Conservation (phyloP, 1,140 invertebrate genomes). For the Cydia fagiglandana region DNA sequence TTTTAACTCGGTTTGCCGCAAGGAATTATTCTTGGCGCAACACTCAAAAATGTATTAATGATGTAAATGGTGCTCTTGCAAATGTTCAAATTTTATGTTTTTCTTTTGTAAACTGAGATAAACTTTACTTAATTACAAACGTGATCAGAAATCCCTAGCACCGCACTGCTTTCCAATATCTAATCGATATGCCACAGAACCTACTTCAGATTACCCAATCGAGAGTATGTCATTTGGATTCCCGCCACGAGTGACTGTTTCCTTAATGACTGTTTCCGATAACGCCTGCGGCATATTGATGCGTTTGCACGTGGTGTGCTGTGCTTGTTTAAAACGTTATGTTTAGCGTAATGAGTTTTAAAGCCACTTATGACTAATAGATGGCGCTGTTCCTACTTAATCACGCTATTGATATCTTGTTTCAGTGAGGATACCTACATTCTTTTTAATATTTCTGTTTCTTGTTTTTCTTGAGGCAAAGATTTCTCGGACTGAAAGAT, state of each 20-base stretch:
- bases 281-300: conserved; percentile 17
- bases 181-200: not conserved
- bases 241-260: not conserved
- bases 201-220: conserved; percentile 25
- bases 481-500: no score
- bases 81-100: no score
- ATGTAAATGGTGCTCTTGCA: no score
- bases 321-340: not conserved
- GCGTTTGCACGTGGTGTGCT: conserved; percentile 1
- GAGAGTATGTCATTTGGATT: conserved; percentile 18
- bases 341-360: not conserved
- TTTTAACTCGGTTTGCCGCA: not conserved
- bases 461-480: no score
- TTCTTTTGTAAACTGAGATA: no score
- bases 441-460: no score
- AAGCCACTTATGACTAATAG: not conserved
- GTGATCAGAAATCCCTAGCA: not conserved
- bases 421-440: no score
- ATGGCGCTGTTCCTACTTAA: not conserved
- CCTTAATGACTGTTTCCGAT: conserved; percentile 29
- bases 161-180: not conserved
- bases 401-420: not conserved
- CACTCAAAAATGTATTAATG: not conserved
- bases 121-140: not conserved
- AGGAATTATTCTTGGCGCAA: not conserved